Conservation (phyloP, 2,113 vertebrate species). For the Carassius auratus region DNA sequence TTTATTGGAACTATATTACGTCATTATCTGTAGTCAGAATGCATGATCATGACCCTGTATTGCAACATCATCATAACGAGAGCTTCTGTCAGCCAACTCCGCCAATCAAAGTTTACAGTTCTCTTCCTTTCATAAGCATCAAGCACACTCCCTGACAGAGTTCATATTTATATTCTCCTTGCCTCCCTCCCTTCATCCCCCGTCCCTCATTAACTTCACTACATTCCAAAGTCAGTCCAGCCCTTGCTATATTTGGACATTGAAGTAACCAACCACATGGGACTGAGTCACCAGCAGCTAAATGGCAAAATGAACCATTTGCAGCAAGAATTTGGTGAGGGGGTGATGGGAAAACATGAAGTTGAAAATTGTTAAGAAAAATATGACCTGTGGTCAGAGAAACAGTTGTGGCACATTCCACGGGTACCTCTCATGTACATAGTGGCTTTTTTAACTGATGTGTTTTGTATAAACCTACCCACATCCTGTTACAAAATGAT, state of each 20-base stretch:
- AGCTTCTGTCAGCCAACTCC: background rate
- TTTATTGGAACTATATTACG: background rate
- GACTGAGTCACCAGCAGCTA: constrained; percentile 23
- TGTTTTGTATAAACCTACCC: background rate
- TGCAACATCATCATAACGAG: background rate
- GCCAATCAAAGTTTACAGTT: background rate
- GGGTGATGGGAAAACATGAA: constrained; percentile 8
- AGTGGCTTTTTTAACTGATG: background rate
- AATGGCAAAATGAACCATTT: constrained; percentile 18
- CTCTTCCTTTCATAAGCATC: background rate
- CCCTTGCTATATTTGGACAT: constrained; percentile 67
- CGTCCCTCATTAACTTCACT: constrained; percentile 28
- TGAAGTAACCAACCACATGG: constrained; percentile 28
- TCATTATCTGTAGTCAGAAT: background rate
- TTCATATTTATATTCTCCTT: background rate
- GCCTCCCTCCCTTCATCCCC: background rate
- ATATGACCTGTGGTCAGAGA: background rate
- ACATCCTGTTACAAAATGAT: constrained; percentile 19
- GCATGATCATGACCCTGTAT: background rate
- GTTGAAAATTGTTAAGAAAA: background rate
- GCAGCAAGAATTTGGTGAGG: constrained; percentile 11
- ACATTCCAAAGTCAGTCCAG: constrained; percentile 50
- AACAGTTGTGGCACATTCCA: background rate
- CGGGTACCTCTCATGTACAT: background rate
- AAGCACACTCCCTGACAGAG: background rate